Evolutionary conservation across 2,888 invertebrate species (phyloP).

Genomic region (Eulithis prunata): DNA sequence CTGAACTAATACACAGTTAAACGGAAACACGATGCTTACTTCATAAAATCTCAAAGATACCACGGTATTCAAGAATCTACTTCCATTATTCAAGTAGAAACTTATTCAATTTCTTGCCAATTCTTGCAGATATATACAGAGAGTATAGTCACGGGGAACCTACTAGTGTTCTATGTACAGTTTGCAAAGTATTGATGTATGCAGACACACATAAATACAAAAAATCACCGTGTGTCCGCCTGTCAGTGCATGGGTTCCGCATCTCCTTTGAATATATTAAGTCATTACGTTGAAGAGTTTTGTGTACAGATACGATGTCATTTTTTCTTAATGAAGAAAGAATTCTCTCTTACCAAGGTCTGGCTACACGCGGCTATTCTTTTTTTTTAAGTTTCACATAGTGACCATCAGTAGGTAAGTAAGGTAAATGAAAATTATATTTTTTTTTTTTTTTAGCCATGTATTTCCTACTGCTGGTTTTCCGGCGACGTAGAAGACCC

Average conservation of each 20-base stretch:
- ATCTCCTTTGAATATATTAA: constrained; percentile 43
- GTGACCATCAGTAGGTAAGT: too few relatives aligned
- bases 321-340: background rate
- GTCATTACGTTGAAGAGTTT: constrained; percentile 37
- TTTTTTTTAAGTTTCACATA: too few relatives aligned
- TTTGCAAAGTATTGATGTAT: constrained; percentile 37
- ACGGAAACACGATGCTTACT: background rate
- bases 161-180: constrained; percentile 3
- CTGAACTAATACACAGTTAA: background rate
- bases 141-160: background rate
- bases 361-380: too few relatives aligned
- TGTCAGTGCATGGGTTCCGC: constrained; percentile 38
- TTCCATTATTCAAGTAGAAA: constrained; percentile 37
- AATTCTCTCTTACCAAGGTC: too few relatives aligned
- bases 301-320: constrained; percentile 31
- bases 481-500: too few relatives aligned
- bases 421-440: too few relatives aligned
- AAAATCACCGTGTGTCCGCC: constrained; percentile 43
- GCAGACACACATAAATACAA: constrained; percentile 43
- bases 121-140: too few relatives aligned
- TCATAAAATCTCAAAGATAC: background rate
- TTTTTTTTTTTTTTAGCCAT: too few relatives aligned
- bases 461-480: too few relatives aligned
- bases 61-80: constrained; percentile 29
- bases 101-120: constrained; percentile 2